A percentile compares a stretch with the other conserved stretches of the same genome.
Evolutionary conservation across 2,888 invertebrate genomes (phyloP).

Genomic region (Operophtera brumata): DNA sequence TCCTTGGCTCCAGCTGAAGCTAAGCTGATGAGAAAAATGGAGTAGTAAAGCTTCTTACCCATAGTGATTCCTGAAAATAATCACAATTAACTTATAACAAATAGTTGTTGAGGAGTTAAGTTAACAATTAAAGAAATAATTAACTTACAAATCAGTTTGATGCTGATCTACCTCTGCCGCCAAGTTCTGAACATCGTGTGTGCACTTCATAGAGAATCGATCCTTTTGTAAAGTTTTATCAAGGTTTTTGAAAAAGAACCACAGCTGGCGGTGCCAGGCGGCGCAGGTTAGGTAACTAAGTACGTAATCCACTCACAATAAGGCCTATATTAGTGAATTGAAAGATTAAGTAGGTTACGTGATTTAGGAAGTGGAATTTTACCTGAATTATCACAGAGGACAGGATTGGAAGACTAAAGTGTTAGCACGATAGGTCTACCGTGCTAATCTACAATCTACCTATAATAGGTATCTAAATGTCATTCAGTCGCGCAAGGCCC

Average conservation of each 20-base stretch:
- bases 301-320: constrained; percentile 39
- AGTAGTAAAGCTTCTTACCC: constrained; percentile 30
- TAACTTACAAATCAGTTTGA: constrained; percentile 2
- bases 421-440: too few relatives aligned
- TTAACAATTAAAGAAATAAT: too few relatives aligned
- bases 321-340: constrained; percentile 25
- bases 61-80: constrained; percentile 44
- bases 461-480: too few relatives aligned
- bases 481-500: too few relatives aligned
- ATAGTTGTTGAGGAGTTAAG: not conserved
- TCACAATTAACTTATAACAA: not conserved
- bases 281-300: constrained; percentile 18
- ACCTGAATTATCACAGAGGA: too few relatives aligned
- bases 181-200: constrained; percentile 18
- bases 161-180: constrained; percentile 3
- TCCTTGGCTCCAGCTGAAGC: constrained; percentile 36
- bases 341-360: too few relatives aligned
- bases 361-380: too few relatives aligned
- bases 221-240: constrained; percentile 43
- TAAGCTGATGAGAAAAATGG: constrained; percentile 35
- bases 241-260: constrained; percentile 32
- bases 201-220: constrained; percentile 7
- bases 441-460: too few relatives aligned
- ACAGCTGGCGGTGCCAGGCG: constrained; percentile 30
- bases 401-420: too few relatives aligned